These are phyloP conservation scores for Tetragonula carbonaria DNA, from an alignment of 2,888 invertebrate species.

Conservation along the genomic window DNA sequence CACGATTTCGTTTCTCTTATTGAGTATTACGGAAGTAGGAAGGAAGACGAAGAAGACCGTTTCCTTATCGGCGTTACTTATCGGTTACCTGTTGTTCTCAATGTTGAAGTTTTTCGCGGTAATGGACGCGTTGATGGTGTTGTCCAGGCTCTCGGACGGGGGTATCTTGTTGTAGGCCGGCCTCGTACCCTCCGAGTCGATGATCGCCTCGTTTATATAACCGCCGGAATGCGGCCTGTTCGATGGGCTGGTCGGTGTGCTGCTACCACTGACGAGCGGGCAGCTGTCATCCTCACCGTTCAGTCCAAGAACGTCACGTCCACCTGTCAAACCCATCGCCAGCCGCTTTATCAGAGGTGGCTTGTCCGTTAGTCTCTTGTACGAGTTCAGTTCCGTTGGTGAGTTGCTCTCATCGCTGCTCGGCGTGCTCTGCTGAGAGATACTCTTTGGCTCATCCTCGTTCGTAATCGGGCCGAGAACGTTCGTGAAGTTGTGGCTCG, in stretches of 20 bases:
- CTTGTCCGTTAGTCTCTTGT: constrained; percentile 92
- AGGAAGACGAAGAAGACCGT: too few relatives aligned
- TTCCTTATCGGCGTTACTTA: too few relatives aligned
- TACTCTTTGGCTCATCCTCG: constrained; percentile 81
- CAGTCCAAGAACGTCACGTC: constrained; percentile 82
- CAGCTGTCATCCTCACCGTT: constrained; percentile 89
- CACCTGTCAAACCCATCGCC: constrained; percentile 89
- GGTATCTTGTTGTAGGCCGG: constrained; percentile 78
- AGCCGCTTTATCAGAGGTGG: constrained; percentile 92
- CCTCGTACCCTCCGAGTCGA: constrained; percentile 86
- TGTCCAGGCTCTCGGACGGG: constrained; percentile 80
- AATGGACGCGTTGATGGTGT: constrained; percentile 81
- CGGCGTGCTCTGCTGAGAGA: constrained; percentile 86
- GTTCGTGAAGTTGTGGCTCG: constrained; percentile 86
- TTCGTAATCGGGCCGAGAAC: constrained; percentile 83
- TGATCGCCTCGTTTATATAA: constrained; percentile 92
- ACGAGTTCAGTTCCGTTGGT: constrained; percentile 94
- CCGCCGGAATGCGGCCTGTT: constrained; percentile 90
- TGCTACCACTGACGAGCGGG: constrained; percentile 89
- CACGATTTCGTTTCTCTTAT: too few relatives aligned
- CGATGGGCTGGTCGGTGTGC: constrained; percentile 88
- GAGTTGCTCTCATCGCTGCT: constrained; percentile 95
- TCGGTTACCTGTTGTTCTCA: constrained; percentile 85
- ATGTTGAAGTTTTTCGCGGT: constrained; percentile 87
- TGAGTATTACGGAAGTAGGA: too few relatives aligned